Base-by-base conservation (phyloP, 37 sponge, comb jelly and placozoan genomes). In the Lycopodina hypogea region DNA sequence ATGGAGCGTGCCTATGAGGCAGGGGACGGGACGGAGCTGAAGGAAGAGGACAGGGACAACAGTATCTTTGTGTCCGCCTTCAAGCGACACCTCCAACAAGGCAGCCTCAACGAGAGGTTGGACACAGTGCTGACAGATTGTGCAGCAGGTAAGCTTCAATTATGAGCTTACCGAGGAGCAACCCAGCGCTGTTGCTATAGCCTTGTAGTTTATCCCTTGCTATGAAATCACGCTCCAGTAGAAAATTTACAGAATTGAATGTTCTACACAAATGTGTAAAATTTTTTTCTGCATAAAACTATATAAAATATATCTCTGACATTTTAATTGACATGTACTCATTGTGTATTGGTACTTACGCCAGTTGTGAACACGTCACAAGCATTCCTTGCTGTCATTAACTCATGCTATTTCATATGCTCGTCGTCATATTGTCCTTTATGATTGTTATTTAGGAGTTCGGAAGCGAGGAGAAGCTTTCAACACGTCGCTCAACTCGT, bases 41-140 rank as follows among this genome's bases (percentile, higher is more conserved):
- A 52, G 2, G 53, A 40, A 14, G 56, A 72, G 18, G 73, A 77
- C 9, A 70, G 77, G 52, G 66, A 88, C 0, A 92, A 92, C 85
- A 88, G 89, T 28, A 85, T 88, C 42, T 92, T 92, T 81, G 86
- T 92, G 55, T 56, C 85, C 19, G 88, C 88, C 15, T 65, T 92
- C 37, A 84, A 84, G 62, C 74, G 77, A 29, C 75, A 76, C 36
- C 77, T 92, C 6, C 70, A 91, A 29, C 38, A 83, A 30, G 79
- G 78, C 14, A 38, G 33, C 39, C 77, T 81, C 45, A 74, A 56
- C 3, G 68, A 87, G 57, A 60, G 78, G 2, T 35, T 92, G 19
- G 76, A 81, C 50, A 75, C 39, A 42, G 73, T 92, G 19, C 81
- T 92, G 42, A 76, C 73, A 26, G 76, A 77, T 3, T 77, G 78